Base-by-base conservation (phyloP, 2,113 vertebrate species). In the Merops nubicus region DNA sequence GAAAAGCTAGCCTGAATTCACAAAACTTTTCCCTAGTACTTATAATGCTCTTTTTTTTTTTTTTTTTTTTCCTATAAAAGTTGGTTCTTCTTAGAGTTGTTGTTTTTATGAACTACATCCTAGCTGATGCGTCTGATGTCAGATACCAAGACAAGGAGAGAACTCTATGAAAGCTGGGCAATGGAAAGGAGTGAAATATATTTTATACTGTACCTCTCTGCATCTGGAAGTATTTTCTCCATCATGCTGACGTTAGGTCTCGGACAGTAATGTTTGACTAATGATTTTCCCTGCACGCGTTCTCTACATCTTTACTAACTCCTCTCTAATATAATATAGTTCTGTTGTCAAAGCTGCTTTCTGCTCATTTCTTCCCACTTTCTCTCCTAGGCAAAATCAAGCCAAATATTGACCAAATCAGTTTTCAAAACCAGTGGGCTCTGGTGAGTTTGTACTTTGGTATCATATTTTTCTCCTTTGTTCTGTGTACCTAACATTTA, bases 1-100 rank as follows among this genome's bases (percentile, higher is more conserved):
- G 83, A 96, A 96, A 82, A 95, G 92, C 77, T 79, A 95, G 65
- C 86, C 69, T 96, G 91, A 79, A 95, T 96, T 96, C 93, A 79
- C 86, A 94, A 91, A 96, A 96, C 92, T 97, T 96, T 93, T 95
- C 45, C 54, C 69, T 38, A 29, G 73, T 94, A 84, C 64, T 95
- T 96, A 85, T 72, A 89, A 89, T 43, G 47, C 10, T 57, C 57
- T 77, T 43, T 84, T 69, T 69, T 64, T 65, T 53, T 8, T 31
- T 25, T 51, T n/a, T 84, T 69, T 68, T 63, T 54, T 60, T 19
- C 15, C 12, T 62, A 16, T n/a, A 22, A 60, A 93, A 87, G 64
- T 96, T 93, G 34, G 38, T 72, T 89, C 31, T 68, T 60, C 64
- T 82, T 77, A 70, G 40, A 53, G 59, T 47, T 73, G 68, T 65